Base-by-base conservation (phyloP, 1,140 invertebrate genomes). In the Zaprionus kolodkinae region DNA sequence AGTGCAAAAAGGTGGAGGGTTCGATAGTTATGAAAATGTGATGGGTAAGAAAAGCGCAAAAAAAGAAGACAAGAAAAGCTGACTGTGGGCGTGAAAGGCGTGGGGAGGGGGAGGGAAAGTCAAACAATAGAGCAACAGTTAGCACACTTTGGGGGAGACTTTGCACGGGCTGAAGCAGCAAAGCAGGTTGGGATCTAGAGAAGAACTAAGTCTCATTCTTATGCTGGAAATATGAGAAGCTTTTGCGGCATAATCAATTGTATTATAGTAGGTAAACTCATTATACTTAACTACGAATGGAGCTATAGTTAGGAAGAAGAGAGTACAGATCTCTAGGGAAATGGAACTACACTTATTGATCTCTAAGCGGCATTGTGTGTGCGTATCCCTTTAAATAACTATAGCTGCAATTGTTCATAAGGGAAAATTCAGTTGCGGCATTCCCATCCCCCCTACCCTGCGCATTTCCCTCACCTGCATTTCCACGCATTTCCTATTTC, bases 61-160 rank as follows among this genome's bases (percentile, higher is more conserved):
- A 21, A 21, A 21, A 21, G 2, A 56, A 9, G 3, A 36, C 15
- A 35, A 45, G 30, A 35, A 67, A 60, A 69, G 59, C 67, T n/a
- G 15, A 66, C 17, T 15, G 17, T 38, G 21, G 21, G 21, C 21
- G 21, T 1, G 21, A 2, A 21, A 21, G 2, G 21, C 2, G 21
- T 1, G 2, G 1, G 21, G 2, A 21, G 21, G 2, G 1, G 21
- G 2, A 21, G 50, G 25, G 27, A 65, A 65, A 65, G 36, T 40
- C 50, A 40, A 55, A 55, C 35, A 55, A 55, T 30, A 21, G 62
- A 55, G 64, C 64, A 66, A 66, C 64, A 57, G 64, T 66, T 56
- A 57, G 17, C 30, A 65, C 27, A 30, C 27, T 30, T 30, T 30
- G 27, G 27, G 27, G 27, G 27, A 30, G 27, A 3, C 27, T 30